A percentile compares a stretch with the other conserved stretches of the same genome.
phyloP scores from a whole-genome alignment of 1,140 invertebrate genomes.

The Antheraea pernyi region DNA sequence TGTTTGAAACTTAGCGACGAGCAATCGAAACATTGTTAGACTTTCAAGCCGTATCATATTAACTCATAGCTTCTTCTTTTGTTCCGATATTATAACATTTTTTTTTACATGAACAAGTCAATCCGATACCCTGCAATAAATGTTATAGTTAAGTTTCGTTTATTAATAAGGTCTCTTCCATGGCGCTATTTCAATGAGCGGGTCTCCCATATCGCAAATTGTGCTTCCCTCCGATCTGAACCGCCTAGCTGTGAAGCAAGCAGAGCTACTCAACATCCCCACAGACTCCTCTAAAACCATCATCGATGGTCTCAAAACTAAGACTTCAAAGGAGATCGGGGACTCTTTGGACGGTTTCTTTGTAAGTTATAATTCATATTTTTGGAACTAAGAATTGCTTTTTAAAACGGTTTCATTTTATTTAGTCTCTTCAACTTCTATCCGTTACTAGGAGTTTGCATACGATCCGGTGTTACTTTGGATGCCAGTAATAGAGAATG shows the following conservation, averaged over 20 bases:
- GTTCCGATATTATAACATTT: too few species aligned
- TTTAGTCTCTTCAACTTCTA: not conserved
- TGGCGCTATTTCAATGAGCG: conserved; percentile 83
- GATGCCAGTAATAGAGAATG: conserved; percentile 84
- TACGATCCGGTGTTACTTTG: conserved; percentile 82
- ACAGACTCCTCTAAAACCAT: conserved; percentile 78
- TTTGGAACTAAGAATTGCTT: not conserved
- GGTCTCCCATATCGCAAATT: conserved; percentile 73
- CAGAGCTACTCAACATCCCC: conserved; percentile 82
- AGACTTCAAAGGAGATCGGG: conserved; percentile 71
- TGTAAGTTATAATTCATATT: conserved; percentile 49
- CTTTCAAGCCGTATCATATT: too few species aligned
- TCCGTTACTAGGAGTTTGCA: conserved; percentile 54
- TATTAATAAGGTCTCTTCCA: conserved; percentile 81
- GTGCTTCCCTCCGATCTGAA: conserved; percentile 78
- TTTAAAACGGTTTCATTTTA: too few species aligned
- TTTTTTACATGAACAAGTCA: too few species aligned
- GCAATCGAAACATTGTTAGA: too few species aligned
- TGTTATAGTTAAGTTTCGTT: too few species aligned
- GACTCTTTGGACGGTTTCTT: conserved; percentile 70
- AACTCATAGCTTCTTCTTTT: too few species aligned
- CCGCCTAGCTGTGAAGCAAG: conserved; percentile 83
- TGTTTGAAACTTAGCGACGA: too few species aligned
- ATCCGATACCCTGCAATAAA: too few species aligned
- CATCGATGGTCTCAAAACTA: conserved; percentile 81